These are phyloP conservation scores for Drosophila antonietae DNA, from an alignment of 2,888 invertebrate genomes.

Conservation along the genomic window DNA sequence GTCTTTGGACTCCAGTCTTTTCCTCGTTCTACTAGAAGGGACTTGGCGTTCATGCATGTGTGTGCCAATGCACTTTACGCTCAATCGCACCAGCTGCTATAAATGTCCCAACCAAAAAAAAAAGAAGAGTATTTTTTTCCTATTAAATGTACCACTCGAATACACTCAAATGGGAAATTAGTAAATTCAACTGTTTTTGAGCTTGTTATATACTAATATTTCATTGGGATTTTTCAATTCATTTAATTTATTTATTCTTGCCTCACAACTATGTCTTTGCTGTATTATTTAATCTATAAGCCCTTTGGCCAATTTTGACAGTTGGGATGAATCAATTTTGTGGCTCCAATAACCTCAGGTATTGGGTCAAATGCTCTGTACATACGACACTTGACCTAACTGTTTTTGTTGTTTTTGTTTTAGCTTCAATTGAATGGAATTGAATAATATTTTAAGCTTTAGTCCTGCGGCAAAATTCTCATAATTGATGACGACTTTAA, in stretches of 20 bases:
- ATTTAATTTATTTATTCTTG: background rate
- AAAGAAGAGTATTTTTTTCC: background rate
- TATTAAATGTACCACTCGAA: background rate
- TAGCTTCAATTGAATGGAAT: background rate
- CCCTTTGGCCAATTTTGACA: constrained; percentile 8
- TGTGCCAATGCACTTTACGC: background rate
- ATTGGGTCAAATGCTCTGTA: constrained; percentile 25
- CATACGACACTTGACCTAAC: constrained; percentile 12
- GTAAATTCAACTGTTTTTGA: background rate
- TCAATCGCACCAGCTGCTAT: background rate
- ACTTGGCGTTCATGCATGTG: background rate
- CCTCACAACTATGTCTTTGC: background rate
- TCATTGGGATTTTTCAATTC: background rate
- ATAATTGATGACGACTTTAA: background rate
- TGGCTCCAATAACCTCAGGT: constrained; percentile 10
- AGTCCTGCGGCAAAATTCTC: background rate
- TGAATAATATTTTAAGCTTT: constrained; percentile 6
- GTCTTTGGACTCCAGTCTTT: background rate
- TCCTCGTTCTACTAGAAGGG: too few species aligned
- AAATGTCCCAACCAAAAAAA: background rate
- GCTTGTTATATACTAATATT: background rate
- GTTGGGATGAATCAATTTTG: constrained; percentile 9
- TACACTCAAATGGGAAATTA: background rate
- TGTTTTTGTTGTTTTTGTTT: background rate
- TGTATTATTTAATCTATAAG: constrained; percentile 10